These are phyloP conservation scores for Trachelus tabidus DNA, from an alignment of 2,888 invertebrate genomes.

Conservation along the genomic window DNA sequence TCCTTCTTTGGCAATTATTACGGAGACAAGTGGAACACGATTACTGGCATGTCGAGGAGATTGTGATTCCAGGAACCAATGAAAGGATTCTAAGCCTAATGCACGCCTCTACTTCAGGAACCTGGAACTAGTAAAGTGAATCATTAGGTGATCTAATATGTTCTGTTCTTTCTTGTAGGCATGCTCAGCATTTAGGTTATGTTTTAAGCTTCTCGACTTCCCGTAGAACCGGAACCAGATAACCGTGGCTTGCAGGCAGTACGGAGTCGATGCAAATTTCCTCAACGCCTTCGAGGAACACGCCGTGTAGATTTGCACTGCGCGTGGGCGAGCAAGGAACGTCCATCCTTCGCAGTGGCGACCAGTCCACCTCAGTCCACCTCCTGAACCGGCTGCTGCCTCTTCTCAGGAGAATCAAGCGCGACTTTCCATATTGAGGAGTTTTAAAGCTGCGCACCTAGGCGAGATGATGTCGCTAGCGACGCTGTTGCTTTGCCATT, in stretches of 20 bases:
- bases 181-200: neutral
- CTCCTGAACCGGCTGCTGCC: constrained; percentile 3
- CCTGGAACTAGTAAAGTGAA: neutral
- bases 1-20: constrained; percentile 25
- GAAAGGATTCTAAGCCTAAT: constrained; percentile 20
- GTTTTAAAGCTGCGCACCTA: constrained; percentile 49
- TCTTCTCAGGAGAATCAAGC: constrained; percentile 29
- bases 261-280: constrained; percentile 49
- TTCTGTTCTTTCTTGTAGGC: neutral
- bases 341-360: constrained; percentile 37
- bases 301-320: constrained; percentile 31
- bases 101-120: neutral
- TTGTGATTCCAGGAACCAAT: constrained; percentile 29
- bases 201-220: neutral
- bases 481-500: constrained; percentile 32
- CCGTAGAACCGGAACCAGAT: neutral
- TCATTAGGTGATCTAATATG: neutral
- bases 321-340: constrained; percentile 54
- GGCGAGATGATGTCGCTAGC: constrained; percentile 51
- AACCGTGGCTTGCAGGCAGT: constrained; percentile 39
- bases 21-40: constrained; percentile 29
- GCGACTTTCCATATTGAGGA: constrained; percentile 57
- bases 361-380: constrained; percentile 43
- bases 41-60: constrained; percentile 31
- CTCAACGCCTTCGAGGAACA: constrained; percentile 39